These are phyloP conservation scores for Papilio aristodemus DNA, from an alignment of 1,140 invertebrate species.

Conservation along the genomic window DNA sequence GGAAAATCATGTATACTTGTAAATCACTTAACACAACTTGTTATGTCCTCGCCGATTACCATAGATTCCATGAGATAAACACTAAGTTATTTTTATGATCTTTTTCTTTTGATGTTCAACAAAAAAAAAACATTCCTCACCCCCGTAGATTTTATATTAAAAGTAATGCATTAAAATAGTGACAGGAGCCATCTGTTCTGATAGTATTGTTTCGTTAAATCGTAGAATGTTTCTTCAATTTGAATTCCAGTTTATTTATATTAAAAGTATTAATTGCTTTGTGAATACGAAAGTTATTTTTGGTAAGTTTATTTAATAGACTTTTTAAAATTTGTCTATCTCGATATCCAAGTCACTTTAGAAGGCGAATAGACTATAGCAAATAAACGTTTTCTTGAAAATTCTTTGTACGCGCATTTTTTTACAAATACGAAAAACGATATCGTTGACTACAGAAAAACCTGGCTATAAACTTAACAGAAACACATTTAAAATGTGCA, in stretches of 20 bases:
- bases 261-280: not conserved
- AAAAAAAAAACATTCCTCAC: not conserved
- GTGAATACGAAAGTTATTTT: not conserved
- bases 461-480: no score
- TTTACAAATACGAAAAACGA: no score
- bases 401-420: no score
- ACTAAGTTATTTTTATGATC: constrained; percentile 8
- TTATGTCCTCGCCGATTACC: constrained; percentile 9
- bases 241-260: not conserved
- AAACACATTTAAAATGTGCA: no score
- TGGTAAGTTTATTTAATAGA: not conserved
- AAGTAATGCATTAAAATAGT: not conserved
- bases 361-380: no score
- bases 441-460: no score
- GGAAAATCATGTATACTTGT: constrained; percentile 2
- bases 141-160: no score
- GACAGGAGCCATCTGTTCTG: not conserved
- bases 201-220: not conserved
- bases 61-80: constrained; percentile 3
- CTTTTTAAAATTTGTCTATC: no score
- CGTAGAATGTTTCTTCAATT: not conserved
- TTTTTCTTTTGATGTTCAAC: not conserved
- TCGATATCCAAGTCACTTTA: no score
- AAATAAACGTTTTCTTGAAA: no score
- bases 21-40: constrained; percentile 23